Base-by-base conservation (phyloP, 1,140 invertebrate species). In the Habropoda laboriosa region DNA sequence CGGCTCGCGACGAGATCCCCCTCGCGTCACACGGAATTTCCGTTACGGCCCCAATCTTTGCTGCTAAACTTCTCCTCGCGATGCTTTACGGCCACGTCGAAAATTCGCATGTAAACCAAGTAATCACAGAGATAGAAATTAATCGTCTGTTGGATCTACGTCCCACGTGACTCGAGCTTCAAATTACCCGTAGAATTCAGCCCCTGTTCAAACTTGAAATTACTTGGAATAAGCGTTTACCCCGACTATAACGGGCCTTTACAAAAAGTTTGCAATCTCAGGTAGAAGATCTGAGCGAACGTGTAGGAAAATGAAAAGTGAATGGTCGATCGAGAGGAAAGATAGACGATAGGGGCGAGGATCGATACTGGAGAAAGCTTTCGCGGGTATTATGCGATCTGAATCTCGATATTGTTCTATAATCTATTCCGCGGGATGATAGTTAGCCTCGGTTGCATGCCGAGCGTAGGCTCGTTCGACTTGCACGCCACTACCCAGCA, bases 391-490 rank as follows among this genome's bases (percentile, higher is more conserved):
- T 87, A 86, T 79, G 82, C 58, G 83, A 89, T 85, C 80, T 77
- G 80, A 83, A 86, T 87, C 83, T 77, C 57, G 76, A 75, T 83
- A 89, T 86, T 88, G 88, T 85, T 85, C 81, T 80, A 87, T 90
- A 88, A 89, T 88, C 86, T 87, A 89, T 87, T 86, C 82, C 76
- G 68, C 64, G 81, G 67, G 84, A 88, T 86, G 80, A 89, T 86
- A 89, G 85, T 86, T 87, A 88, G 85, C 77, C 74, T 75, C 76
- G 87, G 68, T 88, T 87, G 87, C 88, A 89, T 88, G 88, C 83
- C 60, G 67, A 53, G 32, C 60, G 77, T 74, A 73, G 86, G 75
- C 82, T 83, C 82, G 85, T 79, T 85, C 79, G 67, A 79, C 72
- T 80, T 70, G 83, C 89, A 89, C 87, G 88, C 88, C 81, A 89